phyloP scores from a whole-genome alignment of 2,113 vertebrate genomes.

The Notechis scutatus region DNA sequence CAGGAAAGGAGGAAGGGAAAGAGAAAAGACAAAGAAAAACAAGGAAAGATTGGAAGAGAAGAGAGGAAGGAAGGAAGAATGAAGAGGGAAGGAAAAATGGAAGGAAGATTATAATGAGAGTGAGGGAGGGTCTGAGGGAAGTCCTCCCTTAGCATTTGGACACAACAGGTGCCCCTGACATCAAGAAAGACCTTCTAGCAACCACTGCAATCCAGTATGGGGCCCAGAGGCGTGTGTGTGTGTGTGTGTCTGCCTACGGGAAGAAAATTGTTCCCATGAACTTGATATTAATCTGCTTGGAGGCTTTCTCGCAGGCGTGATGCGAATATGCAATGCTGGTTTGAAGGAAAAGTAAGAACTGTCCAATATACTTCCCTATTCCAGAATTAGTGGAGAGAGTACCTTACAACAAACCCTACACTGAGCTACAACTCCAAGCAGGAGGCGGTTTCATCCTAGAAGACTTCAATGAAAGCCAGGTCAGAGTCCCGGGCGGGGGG shows the following conservation, averaged over 20 bases:
- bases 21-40: too few species aligned
- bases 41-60: too few species aligned
- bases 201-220: not conserved
- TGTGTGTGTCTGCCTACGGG: fast-evolving
- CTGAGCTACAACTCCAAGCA: slow-evolving; percentile 83
- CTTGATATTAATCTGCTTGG: not conserved
- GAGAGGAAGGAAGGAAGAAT: too few species aligned
- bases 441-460: slow-evolving; percentile 91
- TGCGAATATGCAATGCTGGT: not conserved
- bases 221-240: not conserved
- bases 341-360: not conserved
- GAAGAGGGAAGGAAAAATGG: too few species aligned
- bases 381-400: slow-evolving; percentile 83
- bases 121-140: too few species aligned
- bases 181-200: not conserved
- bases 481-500: slow-evolving; percentile 21
- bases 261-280: not conserved
- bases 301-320: not conserved
- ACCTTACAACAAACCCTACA: slow-evolving; percentile 86
- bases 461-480: slow-evolving; percentile 95
- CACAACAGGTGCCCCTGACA: too few species aligned
- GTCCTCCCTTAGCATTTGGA: too few species aligned
- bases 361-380: slow-evolving; percentile 30
- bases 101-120: too few species aligned
- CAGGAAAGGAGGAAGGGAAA: too few species aligned